Conservation (phyloP, 2,797 vertebrate species). For the Hypotaenidia philippensis region DNA sequence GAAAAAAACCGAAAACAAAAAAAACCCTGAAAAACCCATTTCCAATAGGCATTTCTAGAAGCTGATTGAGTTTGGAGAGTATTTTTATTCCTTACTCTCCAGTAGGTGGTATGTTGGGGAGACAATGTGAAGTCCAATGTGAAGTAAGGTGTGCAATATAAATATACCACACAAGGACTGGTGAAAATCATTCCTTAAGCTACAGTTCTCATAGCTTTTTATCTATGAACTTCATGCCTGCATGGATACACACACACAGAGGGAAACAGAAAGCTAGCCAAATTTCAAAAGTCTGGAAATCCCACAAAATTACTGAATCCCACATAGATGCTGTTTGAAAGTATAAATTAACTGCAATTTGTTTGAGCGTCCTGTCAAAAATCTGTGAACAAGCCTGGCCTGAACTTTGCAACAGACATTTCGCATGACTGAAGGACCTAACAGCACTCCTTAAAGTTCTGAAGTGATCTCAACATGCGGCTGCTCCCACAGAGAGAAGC, state of each 20-base stretch:
- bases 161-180: not conserved
- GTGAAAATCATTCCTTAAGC: not conserved
- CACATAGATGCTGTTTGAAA: not conserved
- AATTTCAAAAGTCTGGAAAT: conserved; percentile 22
- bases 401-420: not conserved
- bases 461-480: not conserved
- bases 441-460: not conserved
- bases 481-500: not conserved
- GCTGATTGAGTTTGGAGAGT: not conserved
- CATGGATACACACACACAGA: not conserved
- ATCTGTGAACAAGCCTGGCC: not conserved
- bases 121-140: not conserved
- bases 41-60: not conserved
- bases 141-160: not conserved
- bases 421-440: not conserved
- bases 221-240: not conserved
- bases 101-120: not conserved
- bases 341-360: not conserved
- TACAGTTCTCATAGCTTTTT: not conserved
- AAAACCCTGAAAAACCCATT: not conserved
- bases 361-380: not conserved
- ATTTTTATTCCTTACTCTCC: not conserved
- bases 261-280: not conserved
- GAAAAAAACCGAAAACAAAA: not conserved
- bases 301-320: not conserved